These are phyloP conservation scores for Agriopis aurantiaria DNA, from an alignment of 2,888 invertebrate species.

Conservation along the genomic window DNA sequence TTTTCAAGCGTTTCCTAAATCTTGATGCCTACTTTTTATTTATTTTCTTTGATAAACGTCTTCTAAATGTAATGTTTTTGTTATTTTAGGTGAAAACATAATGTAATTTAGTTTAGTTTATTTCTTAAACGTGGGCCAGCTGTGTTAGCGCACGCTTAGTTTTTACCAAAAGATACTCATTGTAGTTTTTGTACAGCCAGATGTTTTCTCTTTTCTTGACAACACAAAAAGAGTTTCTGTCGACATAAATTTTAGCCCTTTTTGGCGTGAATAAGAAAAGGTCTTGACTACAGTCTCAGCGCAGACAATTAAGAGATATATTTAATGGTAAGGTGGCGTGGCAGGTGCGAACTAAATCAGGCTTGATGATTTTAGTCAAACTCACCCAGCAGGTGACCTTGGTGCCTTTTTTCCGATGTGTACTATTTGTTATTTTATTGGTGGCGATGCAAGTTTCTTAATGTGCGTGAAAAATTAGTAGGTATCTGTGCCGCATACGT, in stretches of 20 bases:
- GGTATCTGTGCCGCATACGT: too few relatives aligned
- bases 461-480: too few relatives aligned
- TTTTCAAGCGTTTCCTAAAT: too few relatives aligned
- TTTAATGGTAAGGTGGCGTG: too few relatives aligned
- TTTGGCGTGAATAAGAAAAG: neutral
- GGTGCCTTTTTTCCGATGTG: too few relatives aligned
- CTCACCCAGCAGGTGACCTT: too few relatives aligned
- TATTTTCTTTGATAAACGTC: neutral
- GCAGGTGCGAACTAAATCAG: too few relatives aligned
- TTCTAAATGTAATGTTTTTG: neutral
- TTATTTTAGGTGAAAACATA: neutral
- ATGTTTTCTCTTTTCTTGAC: slow-evolving; percentile 29
- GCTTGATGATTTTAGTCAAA: too few relatives aligned
- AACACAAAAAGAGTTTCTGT: slow-evolving; percentile 21
- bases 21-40: too few relatives aligned
- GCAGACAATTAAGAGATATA: too few relatives aligned
- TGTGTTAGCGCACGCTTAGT: slow-evolving; percentile 12
- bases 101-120: neutral
- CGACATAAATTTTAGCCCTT: slow-evolving; percentile 16
- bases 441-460: too few relatives aligned
- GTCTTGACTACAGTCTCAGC: neutral
- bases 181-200: slow-evolving; percentile 27
- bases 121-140: slow-evolving; percentile 6
- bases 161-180: slow-evolving; percentile 29
- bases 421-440: too few relatives aligned